Base-by-base conservation (phyloP, 1,140 invertebrate species). In the Coenobita brevimanus region DNA sequence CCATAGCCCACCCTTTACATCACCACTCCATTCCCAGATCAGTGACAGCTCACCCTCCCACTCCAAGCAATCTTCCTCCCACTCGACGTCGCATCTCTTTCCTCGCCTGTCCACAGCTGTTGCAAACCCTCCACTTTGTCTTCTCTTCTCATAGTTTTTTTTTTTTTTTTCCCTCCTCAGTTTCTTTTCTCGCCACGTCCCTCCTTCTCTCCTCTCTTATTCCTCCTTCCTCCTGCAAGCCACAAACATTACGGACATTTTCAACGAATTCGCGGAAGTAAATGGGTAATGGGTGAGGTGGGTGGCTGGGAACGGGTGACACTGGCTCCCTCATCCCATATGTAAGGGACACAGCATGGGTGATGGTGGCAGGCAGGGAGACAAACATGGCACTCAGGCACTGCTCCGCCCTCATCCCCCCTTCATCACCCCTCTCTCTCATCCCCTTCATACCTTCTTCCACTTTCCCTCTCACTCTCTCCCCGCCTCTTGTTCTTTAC, bases 321-420 rank as follows among this genome's bases (percentile, higher is more conserved):
- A 85, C 82, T 38, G 82, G 27, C 82, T 41, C 24, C 73, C 82
- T 85, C 82, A 85, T 85, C 82, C 82, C 82, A 78, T 85, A 85
- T 85, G 82, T 85, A 85, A 85, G 82, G 82, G 54, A 85, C 82
- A 85, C 73, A 62, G 82, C 69, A 54, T 85, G 82, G 27, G 50
- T 54, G 71, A 76, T 82, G 80, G 21, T 60, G 38, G 1, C n/a
- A n/a, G 54, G 27, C 50, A 33, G 69, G 82, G 69, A 41, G n/a
- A 24, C 41, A 38, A 62, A 43, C 80, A 75, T 46, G 71, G 36
- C 69, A 73, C 69, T 73, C 69, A 73, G 13, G 33, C 69, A 33
- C 33, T 36, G 21, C 17, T 3, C 64, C 64, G 27, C 2, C 50
- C 41, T 36, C 33, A 50, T 60, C 76, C 62, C 76, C 50, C 38